phyloP scores from a whole-genome alignment of 2,113 vertebrate genomes.

The Coregonus clupeaformis region DNA sequence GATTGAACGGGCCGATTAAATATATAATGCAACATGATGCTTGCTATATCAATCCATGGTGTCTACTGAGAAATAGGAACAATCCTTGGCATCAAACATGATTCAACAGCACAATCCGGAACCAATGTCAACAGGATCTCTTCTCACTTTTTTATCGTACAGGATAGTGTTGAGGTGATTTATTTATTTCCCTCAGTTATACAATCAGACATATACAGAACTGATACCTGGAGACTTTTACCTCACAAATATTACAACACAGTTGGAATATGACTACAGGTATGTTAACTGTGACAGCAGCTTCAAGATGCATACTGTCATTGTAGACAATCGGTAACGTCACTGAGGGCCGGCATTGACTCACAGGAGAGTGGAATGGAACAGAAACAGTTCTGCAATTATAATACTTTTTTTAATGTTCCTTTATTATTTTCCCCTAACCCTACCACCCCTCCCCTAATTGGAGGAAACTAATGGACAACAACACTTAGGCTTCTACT shows the following conservation, averaged over 20 bases:
- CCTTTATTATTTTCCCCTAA: too few species aligned
- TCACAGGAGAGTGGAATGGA: neutral
- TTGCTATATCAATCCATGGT: neutral
- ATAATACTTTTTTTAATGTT: too few species aligned
- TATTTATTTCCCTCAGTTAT: neutral
- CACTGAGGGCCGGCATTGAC: conserved; percentile 2
- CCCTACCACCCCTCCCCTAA: too few species aligned
- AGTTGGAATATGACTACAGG: neutral
- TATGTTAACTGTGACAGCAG: neutral
- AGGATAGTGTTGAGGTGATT: neutral
- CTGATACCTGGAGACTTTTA: neutral
- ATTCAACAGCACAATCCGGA: neutral
- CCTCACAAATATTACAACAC: neutral
- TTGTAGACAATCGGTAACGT: neutral
- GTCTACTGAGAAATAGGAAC: neutral
- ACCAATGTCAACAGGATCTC: neutral
- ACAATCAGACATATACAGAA: neutral
- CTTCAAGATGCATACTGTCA: neutral
- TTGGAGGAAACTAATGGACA: too few species aligned
- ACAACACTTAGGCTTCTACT: too few species aligned
- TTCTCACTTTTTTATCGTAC: neutral
- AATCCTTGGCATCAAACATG: neutral
- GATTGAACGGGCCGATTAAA: neutral
- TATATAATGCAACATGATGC: neutral
- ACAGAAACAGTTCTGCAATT: neutral